A percentile compares a stretch with the other conserved stretches of the same genome.
phyloP scores from a whole-genome alignment of 1,140 invertebrate genomes.

The Psix sp. region DNA sequence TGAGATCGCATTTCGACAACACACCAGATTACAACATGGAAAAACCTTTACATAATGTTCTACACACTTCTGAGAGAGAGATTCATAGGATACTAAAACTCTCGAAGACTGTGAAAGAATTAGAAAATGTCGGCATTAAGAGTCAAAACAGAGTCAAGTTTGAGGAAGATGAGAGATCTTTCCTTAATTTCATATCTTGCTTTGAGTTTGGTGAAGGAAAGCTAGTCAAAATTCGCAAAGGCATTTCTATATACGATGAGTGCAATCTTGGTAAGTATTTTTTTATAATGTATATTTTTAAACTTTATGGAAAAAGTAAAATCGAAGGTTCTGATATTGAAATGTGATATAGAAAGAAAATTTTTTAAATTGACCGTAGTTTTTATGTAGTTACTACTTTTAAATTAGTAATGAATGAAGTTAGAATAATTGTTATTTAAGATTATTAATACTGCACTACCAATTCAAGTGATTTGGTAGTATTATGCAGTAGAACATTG shows the following conservation, averaged over 20 bases:
- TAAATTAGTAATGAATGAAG: too few relatives aligned
- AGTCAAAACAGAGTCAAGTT: constrained; percentile 70
- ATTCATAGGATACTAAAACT: constrained; percentile 67
- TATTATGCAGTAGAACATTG: too few relatives aligned
- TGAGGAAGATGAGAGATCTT: constrained; percentile 67
- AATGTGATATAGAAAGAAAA: too few relatives aligned
- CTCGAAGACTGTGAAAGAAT: constrained; percentile 59
- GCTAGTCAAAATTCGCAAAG: constrained; percentile 65
- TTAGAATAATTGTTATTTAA: too few relatives aligned
- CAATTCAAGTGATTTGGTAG: too few relatives aligned
- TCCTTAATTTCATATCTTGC: constrained; percentile 77
- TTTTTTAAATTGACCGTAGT: too few relatives aligned
- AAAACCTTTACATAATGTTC: constrained; percentile 57
- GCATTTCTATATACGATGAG: constrained; percentile 65
- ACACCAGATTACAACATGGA: constrained; percentile 68
- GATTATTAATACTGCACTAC: too few relatives aligned
- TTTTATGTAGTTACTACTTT: too few relatives aligned
- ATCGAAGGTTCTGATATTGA: too few relatives aligned
- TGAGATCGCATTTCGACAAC: constrained; percentile 65
- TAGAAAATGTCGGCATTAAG: constrained; percentile 46
- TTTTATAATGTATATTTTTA: too few relatives aligned
- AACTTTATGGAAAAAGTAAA: too few relatives aligned
- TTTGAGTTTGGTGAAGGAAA: constrained; percentile 78
- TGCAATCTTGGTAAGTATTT: constrained; percentile 66
- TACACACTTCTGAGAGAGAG: constrained; percentile 69